phyloP scores from a whole-genome alignment of 2,797 vertebrate species.

The Prionace glauca region DNA sequence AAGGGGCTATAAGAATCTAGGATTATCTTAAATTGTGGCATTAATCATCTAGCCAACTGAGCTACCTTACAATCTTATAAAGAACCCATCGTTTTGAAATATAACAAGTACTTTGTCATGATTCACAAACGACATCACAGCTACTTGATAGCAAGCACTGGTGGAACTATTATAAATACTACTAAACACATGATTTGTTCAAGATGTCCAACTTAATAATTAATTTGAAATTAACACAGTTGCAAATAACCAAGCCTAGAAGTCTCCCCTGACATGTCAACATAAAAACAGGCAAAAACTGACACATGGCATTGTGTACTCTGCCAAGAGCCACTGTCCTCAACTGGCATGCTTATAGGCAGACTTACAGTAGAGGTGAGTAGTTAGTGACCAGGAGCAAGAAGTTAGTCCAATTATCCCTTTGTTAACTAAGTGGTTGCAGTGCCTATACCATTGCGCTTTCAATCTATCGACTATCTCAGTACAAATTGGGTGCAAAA shows the following conservation, averaged over 20 bases:
- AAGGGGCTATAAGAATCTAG: no score
- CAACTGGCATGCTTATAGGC: background rate
- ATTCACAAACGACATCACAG: no score
- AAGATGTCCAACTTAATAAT: background rate
- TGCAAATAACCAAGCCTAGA: background rate
- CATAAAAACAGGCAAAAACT: background rate
- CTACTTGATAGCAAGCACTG: background rate
- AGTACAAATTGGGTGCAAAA: background rate
- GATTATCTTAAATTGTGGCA: no score
- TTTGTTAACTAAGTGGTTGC: background rate
- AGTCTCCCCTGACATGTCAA: background rate
- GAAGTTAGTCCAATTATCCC: background rate
- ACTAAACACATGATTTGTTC: background rate
- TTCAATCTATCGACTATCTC: background rate
- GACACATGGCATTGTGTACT: background rate
- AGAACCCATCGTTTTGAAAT: background rate
- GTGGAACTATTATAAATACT: background rate
- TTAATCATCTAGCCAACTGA: no score
- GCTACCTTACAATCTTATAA: background rate
- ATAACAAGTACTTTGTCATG: background rate
- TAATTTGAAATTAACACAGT: background rate
- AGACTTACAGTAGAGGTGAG: background rate
- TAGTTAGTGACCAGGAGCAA: background rate
- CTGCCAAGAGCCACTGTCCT: background rate
- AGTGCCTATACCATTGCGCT: background rate